Percentiles rank a stretch among this genome's conserved stretches.
Evolutionary conservation across 1,140 invertebrate genomes (phyloP).

Genomic region (Zophobas atratus): DNA sequence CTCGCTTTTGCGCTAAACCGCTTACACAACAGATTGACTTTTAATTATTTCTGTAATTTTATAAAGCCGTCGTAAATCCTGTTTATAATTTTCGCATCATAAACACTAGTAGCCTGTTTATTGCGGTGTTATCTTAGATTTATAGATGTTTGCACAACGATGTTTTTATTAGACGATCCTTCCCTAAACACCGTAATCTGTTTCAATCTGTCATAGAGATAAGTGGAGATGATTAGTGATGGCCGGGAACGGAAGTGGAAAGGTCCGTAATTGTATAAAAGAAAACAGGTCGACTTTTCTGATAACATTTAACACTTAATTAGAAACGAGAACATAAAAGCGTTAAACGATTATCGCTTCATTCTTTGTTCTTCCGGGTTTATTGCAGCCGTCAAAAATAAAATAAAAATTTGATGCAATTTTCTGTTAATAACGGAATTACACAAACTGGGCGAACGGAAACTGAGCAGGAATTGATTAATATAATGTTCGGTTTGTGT

Average conservation of each 20-base stretch:
- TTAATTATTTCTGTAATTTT: too few species aligned
- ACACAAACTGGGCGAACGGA: too few species aligned
- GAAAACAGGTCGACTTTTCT: not conserved
- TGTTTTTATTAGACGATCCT: not conserved
- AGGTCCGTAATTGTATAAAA: not conserved
- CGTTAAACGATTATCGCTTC: not conserved
- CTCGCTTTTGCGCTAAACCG: too few species aligned
- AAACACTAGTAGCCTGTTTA: not conserved
- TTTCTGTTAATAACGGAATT: too few species aligned
- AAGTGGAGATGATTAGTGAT: not conserved
- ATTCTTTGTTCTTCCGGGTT: not conserved
- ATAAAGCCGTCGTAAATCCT: too few species aligned
- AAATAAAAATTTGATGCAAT: too few species aligned
- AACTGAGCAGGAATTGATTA: too few species aligned
- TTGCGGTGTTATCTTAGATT: conserved; percentile 12
- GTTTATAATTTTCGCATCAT: too few species aligned
- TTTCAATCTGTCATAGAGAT: conserved; percentile 16
- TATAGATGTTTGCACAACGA: not conserved
- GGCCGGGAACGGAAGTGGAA: not conserved
- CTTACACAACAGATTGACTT: too few species aligned
- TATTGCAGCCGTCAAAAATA: too few species aligned
- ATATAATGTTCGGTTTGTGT: too few species aligned
- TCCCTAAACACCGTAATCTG: not conserved
- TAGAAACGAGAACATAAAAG: not conserved
- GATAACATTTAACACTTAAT: not conserved